These are phyloP conservation scores for Gasteruption jaculator DNA, from an alignment of 2,888 invertebrate genomes.

Conservation along the genomic window DNA sequence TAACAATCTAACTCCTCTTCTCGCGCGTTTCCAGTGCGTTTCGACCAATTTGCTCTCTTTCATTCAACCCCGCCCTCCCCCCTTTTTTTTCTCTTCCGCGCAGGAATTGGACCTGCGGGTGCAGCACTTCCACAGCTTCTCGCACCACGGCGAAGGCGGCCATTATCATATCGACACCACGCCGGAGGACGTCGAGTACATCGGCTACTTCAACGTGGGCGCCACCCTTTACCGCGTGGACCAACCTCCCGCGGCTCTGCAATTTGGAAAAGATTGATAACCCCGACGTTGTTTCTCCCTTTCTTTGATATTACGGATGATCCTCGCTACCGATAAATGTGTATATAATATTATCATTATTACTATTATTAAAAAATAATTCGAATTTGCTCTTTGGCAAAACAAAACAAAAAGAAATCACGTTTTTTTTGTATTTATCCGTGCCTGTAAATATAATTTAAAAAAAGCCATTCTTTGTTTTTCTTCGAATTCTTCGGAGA, in stretches of 20 bases:
- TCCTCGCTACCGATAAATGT: too few relatives aligned
- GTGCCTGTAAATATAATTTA: conserved; percentile 7
- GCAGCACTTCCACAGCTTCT: conserved; percentile 95
- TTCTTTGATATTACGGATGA: too few relatives aligned
- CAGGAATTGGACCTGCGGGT: conserved; percentile 85
- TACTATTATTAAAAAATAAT: too few relatives aligned
- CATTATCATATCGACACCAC: conserved; percentile 97
- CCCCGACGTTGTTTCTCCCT: too few relatives aligned
- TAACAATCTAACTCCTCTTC: background rate
- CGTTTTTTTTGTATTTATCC: conserved; percentile 1
- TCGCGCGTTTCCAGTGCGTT: too few relatives aligned
- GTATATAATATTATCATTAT: too few relatives aligned
- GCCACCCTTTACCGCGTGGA: conserved; percentile 71
- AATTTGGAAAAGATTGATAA: conserved; percentile 71
- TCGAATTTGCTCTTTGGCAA: too few relatives aligned
- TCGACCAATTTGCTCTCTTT: background rate
- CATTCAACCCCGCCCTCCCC: background rate
- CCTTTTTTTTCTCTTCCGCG: conserved; percentile 26
- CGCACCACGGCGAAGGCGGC: conserved; percentile 78
- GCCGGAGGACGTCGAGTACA: conserved; percentile 81
- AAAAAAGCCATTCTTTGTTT: conserved; percentile 5
- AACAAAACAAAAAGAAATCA: too few relatives aligned
- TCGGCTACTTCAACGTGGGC: conserved; percentile 83
- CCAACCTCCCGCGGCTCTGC: conserved; percentile 63
- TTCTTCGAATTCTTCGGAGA: too few relatives aligned